Base-by-base conservation (phyloP, 2,888 invertebrate genomes). In the Siphonodentalium dalli region DNA sequence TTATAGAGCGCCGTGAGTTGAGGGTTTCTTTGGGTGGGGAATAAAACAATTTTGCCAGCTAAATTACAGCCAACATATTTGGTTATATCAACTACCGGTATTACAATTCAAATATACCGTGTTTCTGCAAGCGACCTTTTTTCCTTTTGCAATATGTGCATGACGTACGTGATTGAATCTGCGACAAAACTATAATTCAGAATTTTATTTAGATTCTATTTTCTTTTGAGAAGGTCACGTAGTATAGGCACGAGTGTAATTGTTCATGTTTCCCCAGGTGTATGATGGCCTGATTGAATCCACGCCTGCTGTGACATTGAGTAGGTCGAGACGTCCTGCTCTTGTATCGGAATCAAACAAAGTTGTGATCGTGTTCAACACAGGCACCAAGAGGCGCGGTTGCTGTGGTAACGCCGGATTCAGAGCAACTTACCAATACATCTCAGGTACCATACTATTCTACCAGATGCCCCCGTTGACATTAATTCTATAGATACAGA, bases 381-480 rank as follows among this genome's bases (percentile, higher is more conserved):
- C 72, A 0, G 76, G 74, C 1, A 48, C 51, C 29, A 65, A 65
- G 29, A 57, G 60, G 20, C 57, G 59, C 23, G 49, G 54, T 23
- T 68, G 69, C 45, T 68, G 72, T 51, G 59, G 68, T 28, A 65
- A 70, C 44, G 59, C 66, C 11, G 76, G 76, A 6, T 76, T 74
- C 54, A 73, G 69, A 39, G 71, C 71, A 15, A 63, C 68, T 20
- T 76, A 69, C 54, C 62, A 68, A 35, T 74, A 73, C 59, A 69
- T 74, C 6, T 68, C 73, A 61, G 73, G 75, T 74, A 54, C 49
- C 47, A 13, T n/a, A n/a, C n/a, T n/a, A n/a, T n/a, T n/a, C n/a
- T n/a, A n/a, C n/a, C n/a, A n/a, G n/a, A n/a, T n/a, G n/a, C n/a
- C n/a, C n/a, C n/a, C n/a, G n/a, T n/a, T n/a, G n/a, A n/a, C n/a